Base-by-base conservation (phyloP, 2,113 vertebrate genomes). In the Gallinago jamesoni region DNA sequence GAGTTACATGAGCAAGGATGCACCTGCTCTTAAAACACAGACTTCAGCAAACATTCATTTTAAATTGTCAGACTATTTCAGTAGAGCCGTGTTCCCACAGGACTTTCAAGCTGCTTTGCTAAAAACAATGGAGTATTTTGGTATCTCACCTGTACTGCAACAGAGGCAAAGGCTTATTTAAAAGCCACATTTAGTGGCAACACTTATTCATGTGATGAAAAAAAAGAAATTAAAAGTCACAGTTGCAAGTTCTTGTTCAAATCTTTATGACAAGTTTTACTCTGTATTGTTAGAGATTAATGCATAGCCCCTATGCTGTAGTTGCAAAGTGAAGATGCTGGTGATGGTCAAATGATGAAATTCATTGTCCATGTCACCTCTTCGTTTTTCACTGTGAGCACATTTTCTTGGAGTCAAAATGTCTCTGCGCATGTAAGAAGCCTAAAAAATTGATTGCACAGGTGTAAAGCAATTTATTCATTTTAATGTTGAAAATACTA, bases 1-100 rank as follows among this genome's bases (percentile, higher is more conserved):
- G 76, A 81, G 52, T 67, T 67, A 73, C 52, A n/a, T 22, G 85
- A 93, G 35, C 75, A 84, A 94, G 92, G 90, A 96, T 94, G 68
- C 94, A 95, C 93, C 89, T 97, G 87, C 33, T 88, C 35, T 75
- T 75, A 72, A 72, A 94, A 77, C 31, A 35, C 43, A 64, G 39
- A 86, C 69, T 89, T 48, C 35, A 75, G 68, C 64, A 78, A 95
- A 70, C 52, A 43, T 30, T 88, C 3, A 9, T 80, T 94, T 87
- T 37, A 35, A 72, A 62, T 85, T 18, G 19, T 78, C 60, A 66
- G 37, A 14, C 28, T 93, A 21, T 94, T 94, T 92, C 52, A 68
- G 64, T 60, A 81, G 35, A 60, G 53, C 55, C 1, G 0, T 28
- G 43, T 53, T 95, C 72, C 69, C 73, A 52, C 39, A 89, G 73